phyloP scores from a whole-genome alignment of 1,140 invertebrate species.

The Meloidogyne exigua region DNA sequence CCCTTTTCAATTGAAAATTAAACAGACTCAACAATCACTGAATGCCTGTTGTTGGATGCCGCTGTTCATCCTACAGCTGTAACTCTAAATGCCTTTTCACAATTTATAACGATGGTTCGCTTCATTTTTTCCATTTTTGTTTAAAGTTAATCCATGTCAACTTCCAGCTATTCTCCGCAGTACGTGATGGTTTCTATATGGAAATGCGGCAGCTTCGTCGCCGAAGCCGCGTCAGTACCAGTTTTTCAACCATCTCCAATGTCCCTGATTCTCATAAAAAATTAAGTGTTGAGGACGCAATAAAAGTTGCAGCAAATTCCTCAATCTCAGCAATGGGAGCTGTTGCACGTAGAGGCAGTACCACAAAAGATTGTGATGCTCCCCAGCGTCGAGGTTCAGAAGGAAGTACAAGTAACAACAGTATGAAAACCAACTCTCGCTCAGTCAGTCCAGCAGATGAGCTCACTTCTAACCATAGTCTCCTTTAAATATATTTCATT shows the following conservation, averaged over 20 bases:
- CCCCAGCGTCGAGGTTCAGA: neutral
- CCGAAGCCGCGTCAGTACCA: constrained; percentile 34
- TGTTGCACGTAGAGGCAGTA: neutral
- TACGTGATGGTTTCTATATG: constrained; percentile 60
- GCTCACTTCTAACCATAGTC: neutral
- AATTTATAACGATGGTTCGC: constrained; percentile 57
- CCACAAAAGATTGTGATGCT: neutral
- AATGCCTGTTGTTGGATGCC: constrained; percentile 52
- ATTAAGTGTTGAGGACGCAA: constrained; percentile 19
- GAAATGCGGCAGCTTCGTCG: constrained; percentile 55
- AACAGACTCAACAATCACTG: constrained; percentile 56
- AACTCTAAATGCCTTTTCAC: constrained; percentile 58
- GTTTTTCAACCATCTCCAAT: constrained; percentile 55
- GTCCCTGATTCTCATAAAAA: constrained; percentile 17
- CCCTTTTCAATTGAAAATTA: neutral
- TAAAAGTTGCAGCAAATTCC: constrained; percentile 12
- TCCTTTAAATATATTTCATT: neutral
- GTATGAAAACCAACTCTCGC: neutral
- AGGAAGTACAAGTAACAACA: neutral
- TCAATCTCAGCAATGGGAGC: neutral
- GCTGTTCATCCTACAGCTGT: constrained; percentile 57
- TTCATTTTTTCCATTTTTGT: constrained; percentile 19
- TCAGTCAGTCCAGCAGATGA: neutral
- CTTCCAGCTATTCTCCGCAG: constrained; percentile 56
- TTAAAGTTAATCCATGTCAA: neutral